Percentiles rank a stretch among this genome's conserved stretches.
Conservation (phyloP, 2,797 vertebrate species). For the Benthosema pterotum region DNA sequence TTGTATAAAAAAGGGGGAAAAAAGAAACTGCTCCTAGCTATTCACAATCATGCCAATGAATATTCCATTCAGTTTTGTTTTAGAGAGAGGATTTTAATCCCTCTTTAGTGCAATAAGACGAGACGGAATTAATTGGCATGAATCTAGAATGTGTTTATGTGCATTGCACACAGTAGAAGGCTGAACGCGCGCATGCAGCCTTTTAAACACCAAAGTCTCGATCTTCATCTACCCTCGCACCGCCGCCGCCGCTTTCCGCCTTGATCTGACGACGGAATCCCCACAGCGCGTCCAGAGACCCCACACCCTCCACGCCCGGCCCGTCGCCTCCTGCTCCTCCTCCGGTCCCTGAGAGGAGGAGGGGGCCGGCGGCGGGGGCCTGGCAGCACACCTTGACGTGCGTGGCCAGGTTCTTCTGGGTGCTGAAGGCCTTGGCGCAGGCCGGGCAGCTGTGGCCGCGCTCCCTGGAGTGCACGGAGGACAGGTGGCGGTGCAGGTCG, state of each 20-base stretch:
- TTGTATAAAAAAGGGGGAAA: conserved; percentile 38
- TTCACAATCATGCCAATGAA: conserved; percentile 12
- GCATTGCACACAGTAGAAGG: conserved; percentile 15
- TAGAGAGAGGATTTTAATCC: conserved; percentile 17
- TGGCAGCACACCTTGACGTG: conserved; percentile 81
- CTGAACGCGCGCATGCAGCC: conserved; percentile 2
- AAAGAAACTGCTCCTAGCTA: conserved; percentile 3
- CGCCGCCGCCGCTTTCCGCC: conserved; percentile 50
- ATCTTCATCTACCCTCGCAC: conserved; percentile 58
- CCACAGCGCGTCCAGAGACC: conserved; percentile 60
- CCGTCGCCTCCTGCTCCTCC: no score
- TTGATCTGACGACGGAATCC: conserved; percentile 57
- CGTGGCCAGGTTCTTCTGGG: conserved; percentile 82
- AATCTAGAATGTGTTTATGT: conserved; percentile 13
- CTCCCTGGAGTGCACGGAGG: conserved; percentile 78
- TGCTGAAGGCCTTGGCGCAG: conserved; percentile 82
- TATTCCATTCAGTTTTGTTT: conserved; percentile 11
- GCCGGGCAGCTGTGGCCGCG: conserved; percentile 70
- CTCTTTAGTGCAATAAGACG: conserved; percentile 40
- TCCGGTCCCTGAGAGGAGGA: no score
- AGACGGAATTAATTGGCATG: conserved; percentile 46
- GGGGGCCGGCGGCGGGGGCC: conserved; percentile 16
- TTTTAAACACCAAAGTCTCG: conserved; percentile 13
- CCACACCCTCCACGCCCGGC: conserved; percentile 42
- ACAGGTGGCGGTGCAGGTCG: conserved; percentile 80